Percentiles rank a stretch among this genome's conserved stretches.
phyloP scores from a whole-genome alignment of 1,140 invertebrate species.

The Elymnias hypermnestra region DNA sequence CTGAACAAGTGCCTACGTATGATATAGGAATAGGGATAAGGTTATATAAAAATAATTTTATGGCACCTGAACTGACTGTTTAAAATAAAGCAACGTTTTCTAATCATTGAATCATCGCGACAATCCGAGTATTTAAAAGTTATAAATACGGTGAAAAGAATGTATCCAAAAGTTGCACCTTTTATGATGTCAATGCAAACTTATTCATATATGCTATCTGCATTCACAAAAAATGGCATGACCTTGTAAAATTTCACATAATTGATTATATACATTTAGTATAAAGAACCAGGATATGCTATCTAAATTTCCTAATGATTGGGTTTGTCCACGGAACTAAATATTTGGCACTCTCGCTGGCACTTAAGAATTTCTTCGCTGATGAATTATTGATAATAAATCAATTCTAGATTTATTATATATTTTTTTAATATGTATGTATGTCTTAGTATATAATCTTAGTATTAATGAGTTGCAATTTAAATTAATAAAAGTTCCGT shows the following conservation, averaged over 20 bases:
- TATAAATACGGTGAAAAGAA: conserved; percentile 4
- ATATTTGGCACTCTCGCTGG: conserved; percentile 15
- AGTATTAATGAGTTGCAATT: no score
- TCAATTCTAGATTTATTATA: background rate
- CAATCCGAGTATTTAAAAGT: conserved; percentile 1
- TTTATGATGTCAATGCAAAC: conserved; percentile 9
- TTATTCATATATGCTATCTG: conserved; percentile 3
- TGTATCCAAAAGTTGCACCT: conserved; percentile 10
- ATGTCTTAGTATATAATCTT: no score
- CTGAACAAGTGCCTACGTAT: no score
- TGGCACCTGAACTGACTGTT: no score
- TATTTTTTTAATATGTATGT: background rate
- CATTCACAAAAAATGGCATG: conserved; percentile 15
- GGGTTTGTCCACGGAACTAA: conserved; percentile 30
- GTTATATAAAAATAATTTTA: conserved; percentile 7
- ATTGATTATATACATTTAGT: conserved; percentile 29
- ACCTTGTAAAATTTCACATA: conserved; percentile 35
- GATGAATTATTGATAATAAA: conserved; percentile 3
- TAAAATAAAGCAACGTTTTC: no score
- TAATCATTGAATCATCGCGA: no score
- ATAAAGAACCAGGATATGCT: conserved; percentile 20
- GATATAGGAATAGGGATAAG: no score
- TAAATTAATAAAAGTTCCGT: no score
- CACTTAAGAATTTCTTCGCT: conserved; percentile 7
- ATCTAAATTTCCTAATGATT: conserved; percentile 23